A percentile compares a stretch with the other conserved stretches of the same genome.
Evolutionary conservation across 2,113 vertebrate genomes (phyloP).

Genomic region (Sapajus apella): DNA sequence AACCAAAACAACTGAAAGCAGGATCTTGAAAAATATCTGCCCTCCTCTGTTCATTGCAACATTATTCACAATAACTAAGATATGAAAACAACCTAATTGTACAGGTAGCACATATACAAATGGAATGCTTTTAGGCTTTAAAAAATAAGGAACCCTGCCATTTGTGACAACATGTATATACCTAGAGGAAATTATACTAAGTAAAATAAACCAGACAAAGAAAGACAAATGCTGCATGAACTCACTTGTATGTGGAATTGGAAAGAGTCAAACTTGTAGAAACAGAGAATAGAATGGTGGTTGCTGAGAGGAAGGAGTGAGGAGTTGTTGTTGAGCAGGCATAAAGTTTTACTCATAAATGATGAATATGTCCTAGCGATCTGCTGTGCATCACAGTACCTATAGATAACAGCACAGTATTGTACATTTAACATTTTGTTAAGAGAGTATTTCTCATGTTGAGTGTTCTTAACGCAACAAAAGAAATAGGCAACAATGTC

Average conservation of each 20-base stretch:
- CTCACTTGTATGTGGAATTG: neutral
- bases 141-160: neutral
- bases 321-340: neutral
- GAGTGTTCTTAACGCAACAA: neutral
- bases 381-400: neutral
- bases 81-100: neutral
- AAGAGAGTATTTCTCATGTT: neutral
- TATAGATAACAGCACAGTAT: neutral
- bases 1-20: neutral
- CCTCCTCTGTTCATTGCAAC: neutral
- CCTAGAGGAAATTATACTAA: neutral
- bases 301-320: neutral
- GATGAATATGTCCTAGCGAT: neutral
- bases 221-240: neutral
- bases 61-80: neutral
- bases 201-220: neutral
- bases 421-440: neutral
- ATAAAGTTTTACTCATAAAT: neutral
- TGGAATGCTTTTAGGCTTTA: neutral
- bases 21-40: neutral
- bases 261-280: neutral
- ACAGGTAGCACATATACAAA: neutral
- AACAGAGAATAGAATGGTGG: neutral
- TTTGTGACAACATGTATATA: too few species aligned
- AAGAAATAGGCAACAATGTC: neutral